Evolutionary conservation across 2,888 invertebrate genomes (phyloP).

Genomic region (Pristionchus entomophagus): DNA sequence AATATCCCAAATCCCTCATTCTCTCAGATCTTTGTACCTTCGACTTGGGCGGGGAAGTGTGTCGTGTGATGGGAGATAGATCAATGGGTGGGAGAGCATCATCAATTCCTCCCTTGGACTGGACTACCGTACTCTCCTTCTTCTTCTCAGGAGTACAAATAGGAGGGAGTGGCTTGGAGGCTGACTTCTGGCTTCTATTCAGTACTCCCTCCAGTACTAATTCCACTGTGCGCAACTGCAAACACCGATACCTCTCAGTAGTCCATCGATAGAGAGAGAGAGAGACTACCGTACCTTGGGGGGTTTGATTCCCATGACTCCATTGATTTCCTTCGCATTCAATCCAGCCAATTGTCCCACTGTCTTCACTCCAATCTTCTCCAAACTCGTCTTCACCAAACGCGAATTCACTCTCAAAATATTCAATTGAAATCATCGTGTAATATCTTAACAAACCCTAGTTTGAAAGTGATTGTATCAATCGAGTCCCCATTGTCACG

Average conservation of each 20-base stretch:
- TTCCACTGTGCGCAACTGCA: not conserved
- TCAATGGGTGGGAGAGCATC: not conserved
- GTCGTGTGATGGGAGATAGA: not conserved
- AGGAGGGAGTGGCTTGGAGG: not conserved
- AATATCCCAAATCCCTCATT: no score
- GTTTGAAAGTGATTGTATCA: not conserved
- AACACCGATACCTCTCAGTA: not conserved
- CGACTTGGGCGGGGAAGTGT: slow-evolving; percentile 13
- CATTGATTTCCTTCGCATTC: slow-evolving; percentile 3
- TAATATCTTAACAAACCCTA: not conserved
- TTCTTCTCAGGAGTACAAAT: slow-evolving; percentile 28
- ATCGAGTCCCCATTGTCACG: not conserved
- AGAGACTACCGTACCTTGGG: slow-evolving; percentile 6
- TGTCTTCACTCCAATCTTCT: slow-evolving; percentile 17
- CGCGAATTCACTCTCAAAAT: not conserved
- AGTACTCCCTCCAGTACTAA: not conserved
- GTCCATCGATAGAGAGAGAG: not conserved
- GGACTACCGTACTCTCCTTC: not conserved
- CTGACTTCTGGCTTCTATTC: not conserved
- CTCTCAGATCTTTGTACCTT: no score
- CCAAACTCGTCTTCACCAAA: not conserved
- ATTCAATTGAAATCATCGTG: not conserved
- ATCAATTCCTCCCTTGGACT: not conserved
- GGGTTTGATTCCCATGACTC: slow-evolving; percentile 25
- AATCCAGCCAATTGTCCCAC: not conserved